Percentiles rank a stretch among this genome's conserved stretches.
phyloP scores from a whole-genome alignment of 2,888 invertebrate species.

The Troglohyphantes excavatus region DNA sequence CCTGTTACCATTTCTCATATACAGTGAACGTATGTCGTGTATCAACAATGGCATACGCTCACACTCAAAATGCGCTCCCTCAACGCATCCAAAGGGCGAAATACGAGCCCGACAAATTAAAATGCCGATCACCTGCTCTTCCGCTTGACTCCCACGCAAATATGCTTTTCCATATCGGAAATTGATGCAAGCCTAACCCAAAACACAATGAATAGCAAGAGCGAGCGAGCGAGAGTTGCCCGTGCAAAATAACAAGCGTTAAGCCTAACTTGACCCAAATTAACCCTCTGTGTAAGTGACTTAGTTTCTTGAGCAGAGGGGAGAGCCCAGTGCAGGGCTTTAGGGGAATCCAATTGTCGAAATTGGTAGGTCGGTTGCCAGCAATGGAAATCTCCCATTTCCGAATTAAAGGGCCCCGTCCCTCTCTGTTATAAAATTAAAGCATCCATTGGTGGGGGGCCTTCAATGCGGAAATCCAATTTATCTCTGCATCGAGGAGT shows the following conservation, averaged over 20 bases:
- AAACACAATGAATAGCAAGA: constrained; percentile 28
- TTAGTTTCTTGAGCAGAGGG: constrained; percentile 66
- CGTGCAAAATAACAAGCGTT: constrained; percentile 69
- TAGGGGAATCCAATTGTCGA: constrained; percentile 77
- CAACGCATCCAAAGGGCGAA: background rate
- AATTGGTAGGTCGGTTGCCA: constrained; percentile 77
- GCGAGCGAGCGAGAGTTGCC: constrained; percentile 23
- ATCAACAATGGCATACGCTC: background rate
- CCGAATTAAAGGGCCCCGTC: constrained; percentile 78
- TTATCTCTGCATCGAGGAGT: constrained; percentile 74
- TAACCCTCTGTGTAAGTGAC: constrained; percentile 75
- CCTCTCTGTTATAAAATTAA: constrained; percentile 78
- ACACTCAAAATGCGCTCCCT: constrained; percentile 20
- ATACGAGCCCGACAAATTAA: constrained; percentile 21
- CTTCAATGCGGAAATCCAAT: constrained; percentile 78
- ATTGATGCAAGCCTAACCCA: constrained; percentile 36
- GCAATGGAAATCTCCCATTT: constrained; percentile 77
- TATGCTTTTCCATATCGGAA: constrained; percentile 60
- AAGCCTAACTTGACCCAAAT: constrained; percentile 79
- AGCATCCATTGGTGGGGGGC: constrained; percentile 74
- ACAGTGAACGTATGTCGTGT: too few species aligned
- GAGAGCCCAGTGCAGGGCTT: constrained; percentile 12
- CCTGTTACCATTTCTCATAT: too few species aligned
- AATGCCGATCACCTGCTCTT: constrained; percentile 25
- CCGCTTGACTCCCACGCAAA: constrained; percentile 55